Base-by-base conservation (phyloP, 2,888 invertebrate species). In the Drosophila dives region DNA sequence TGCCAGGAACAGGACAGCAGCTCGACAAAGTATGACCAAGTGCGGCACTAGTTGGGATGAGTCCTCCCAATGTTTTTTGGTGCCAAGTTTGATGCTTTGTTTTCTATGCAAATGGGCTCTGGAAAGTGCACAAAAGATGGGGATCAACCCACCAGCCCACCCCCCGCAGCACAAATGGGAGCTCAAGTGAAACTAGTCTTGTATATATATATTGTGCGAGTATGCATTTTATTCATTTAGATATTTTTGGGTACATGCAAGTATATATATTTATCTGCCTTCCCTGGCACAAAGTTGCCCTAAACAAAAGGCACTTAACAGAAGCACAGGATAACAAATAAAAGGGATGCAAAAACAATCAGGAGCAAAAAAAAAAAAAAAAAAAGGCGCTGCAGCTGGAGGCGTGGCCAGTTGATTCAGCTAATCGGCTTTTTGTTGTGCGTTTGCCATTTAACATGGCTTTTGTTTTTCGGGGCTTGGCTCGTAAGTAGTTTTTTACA, bases 391-490 rank as follows among this genome's bases (percentile, higher is more conserved):
- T 48, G 66, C 55, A 62, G 50, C 58, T 61, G 49, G 51, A 68
- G 89, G 89, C 84, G 84, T 83, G 81, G 75, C 73, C 20, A 49
- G 29, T 63, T 73, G 74, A 72, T 68, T 70, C 69, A 74, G 80
- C 89, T 85, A 85, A 89, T 89, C 85, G 87, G 66, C 85, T 80
- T 84, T 85, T 84, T 89, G 87, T 70, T 65, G 62, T 74, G 67
- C 56, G 59, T 63, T 67, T 68, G 68, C 67, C 62, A 68, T 72
- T 72, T 54, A 75, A 54, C 42, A 42, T 50, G 49, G 58, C 54
- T 54, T 66, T 69, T 70, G 69, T 72, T 67, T 71, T 60, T 51
- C 40, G 29, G 33, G 32, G 23, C 38, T 71, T 54, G 20, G 32
- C 48, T 63, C 66, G 72, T 72, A 89, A 85, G 89, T 85, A 82